Evolutionary conservation across 2,888 invertebrate genomes (phyloP), one percentile per base, ranked within the genome.

Genomic region (Dyspetes luteomarginatus): DNA sequence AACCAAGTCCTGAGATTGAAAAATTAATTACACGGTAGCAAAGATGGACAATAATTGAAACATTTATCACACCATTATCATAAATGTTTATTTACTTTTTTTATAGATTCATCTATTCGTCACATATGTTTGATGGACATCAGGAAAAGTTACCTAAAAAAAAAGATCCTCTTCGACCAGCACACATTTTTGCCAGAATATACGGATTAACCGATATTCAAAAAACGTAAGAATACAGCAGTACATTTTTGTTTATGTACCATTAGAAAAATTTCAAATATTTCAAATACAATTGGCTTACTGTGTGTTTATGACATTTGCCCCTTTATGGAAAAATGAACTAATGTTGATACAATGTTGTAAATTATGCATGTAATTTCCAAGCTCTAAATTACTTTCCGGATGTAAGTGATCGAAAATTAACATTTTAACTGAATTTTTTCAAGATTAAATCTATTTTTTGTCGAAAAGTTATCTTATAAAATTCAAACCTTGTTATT

Each of bases 71-170:
- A n/a, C n/a, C n/a, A n/a, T 56, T 19, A 7, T 24, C 1, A 2
- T 65, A 58, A 50, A 43, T 30, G 48, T 67, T n/a, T 15, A 55
- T 55, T 48, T 71, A 22, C 19, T 30, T 84, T 94, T 95, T 0
- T 82, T 82, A 62, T 72, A 89, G 89, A 85, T 94, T 94, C 2
- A 94, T 96, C 72, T 88, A 95, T 56, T 93, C 94, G 55, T 94
- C 96, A 0, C 94, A 95, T 89, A 92, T 96, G 28, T 96, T 95
- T 92, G 97, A 98, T 92, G 95, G 96, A 19, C 94, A 96, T 88
- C 96, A 97, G 90, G 93, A 95, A 77, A 96, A 95, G 88, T 91
- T 98, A 58, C 96, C 97, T 0, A 96, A 95, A 91, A 92, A 94
- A 1, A 95, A 95, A 89, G 95, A 97, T 87, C 93, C 94, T 0